Percentiles rank a stretch among this genome's conserved stretches.
Evolutionary conservation across 2,888 invertebrate species (phyloP).

Genomic region (Latrodectus elegans): DNA sequence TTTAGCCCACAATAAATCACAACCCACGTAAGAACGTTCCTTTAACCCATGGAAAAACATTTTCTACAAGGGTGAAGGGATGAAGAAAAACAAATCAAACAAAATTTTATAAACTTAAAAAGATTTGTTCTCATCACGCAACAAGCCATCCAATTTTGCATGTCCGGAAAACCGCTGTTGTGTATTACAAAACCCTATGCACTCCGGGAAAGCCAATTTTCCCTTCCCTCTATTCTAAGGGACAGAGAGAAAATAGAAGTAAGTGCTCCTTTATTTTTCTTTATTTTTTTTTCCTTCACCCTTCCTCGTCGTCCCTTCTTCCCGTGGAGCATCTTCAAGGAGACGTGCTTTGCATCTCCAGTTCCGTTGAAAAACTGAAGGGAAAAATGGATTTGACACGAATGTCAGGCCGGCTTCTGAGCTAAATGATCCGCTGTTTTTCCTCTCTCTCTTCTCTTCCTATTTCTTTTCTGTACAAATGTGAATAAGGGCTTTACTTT

Average conservation of each 20-base stretch:
- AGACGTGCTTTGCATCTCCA: slow-evolving; percentile 24
- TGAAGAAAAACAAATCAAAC: slow-evolving; percentile 4
- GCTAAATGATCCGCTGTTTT: no score
- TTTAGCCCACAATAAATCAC: no score
- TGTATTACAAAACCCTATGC: slow-evolving; percentile 42
- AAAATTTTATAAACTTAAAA: neutral
- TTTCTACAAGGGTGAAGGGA: neutral
- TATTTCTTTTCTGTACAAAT: no score
- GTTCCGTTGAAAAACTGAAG: slow-evolving; percentile 10
- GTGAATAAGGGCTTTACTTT: no score
- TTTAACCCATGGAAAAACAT: slow-evolving; percentile 3
- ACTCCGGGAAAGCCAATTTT: slow-evolving; percentile 54
- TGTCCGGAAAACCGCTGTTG: slow-evolving; percentile 48
- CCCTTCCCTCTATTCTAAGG: neutral
- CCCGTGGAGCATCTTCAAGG: slow-evolving; percentile 9
- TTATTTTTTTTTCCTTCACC: no score
- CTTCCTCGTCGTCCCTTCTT: neutral
- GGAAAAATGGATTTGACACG: slow-evolving; percentile 51
- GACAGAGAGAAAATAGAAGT: slow-evolving; percentile 28
- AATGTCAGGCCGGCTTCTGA: slow-evolving; percentile 13
- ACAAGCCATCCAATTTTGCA: slow-evolving; percentile 45
- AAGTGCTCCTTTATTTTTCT: neutral
- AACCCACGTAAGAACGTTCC: neutral
- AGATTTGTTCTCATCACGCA: slow-evolving; percentile 14
- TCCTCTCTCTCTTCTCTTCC: no score